These are phyloP conservation scores for Drosophila emarginata DNA, from an alignment of 2,888 invertebrate genomes.

Conservation along the genomic window DNA sequence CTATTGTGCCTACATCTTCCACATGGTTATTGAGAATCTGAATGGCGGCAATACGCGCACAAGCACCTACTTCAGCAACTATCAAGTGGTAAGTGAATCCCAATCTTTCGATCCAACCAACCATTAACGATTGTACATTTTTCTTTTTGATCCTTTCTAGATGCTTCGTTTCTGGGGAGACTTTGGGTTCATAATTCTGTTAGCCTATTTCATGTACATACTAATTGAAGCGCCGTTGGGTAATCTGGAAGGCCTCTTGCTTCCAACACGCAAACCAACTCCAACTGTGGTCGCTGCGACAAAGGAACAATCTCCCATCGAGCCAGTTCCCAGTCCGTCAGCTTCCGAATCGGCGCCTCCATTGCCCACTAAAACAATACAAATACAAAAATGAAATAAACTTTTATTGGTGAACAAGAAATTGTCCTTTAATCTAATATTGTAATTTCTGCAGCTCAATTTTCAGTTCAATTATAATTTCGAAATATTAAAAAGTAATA, in stretches of 20 bases:
- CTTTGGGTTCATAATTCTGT: conserved; percentile 71
- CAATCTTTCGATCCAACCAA: too few species aligned
- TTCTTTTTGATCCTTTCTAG: conserved; percentile 25
- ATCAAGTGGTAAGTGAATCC: conserved; percentile 51
- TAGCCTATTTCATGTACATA: conserved; percentile 27
- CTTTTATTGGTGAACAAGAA: too few species aligned
- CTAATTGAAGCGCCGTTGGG: conserved; percentile 40
- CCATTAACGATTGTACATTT: neutral
- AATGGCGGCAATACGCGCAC: conserved; percentile 44
- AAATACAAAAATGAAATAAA: too few species aligned
- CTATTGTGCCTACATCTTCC: conserved; percentile 77
- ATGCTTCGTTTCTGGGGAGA: conserved; percentile 75
- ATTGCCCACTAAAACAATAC: neutral
- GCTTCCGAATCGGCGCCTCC: neutral
- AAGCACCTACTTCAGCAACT: conserved; percentile 66
- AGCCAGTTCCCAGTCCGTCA: neutral
- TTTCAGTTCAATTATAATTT: too few species aligned
- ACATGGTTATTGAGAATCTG: conserved; percentile 60
- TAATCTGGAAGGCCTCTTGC: conserved; percentile 38
- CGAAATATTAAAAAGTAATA: too few species aligned
- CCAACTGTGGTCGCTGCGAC: neutral
- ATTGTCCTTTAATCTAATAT: too few species aligned
- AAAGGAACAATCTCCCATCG: neutral
- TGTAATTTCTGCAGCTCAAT: too few species aligned
- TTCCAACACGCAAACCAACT: conserved; percentile 28